A percentile compares a stretch with the other conserved stretches of the same genome.
phyloP scores from a whole-genome alignment of 2,113 vertebrate species.

The Pomatostomus ruficeps region DNA sequence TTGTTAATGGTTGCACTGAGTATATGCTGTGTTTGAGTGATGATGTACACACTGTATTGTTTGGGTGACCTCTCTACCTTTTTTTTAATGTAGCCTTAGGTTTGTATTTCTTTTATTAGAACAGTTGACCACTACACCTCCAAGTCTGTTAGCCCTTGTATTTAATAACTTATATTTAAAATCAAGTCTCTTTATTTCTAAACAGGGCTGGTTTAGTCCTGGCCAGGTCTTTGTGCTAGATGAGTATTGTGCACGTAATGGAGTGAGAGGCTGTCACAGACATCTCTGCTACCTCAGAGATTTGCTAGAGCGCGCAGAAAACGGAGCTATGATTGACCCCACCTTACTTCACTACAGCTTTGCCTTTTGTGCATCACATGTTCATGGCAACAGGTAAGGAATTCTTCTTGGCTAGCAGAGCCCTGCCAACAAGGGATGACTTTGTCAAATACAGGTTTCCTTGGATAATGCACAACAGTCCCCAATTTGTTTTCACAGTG shows the following conservation, averaged over 20 bases:
- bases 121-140: constrained; percentile 28
- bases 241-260: constrained; percentile 96
- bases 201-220: constrained; percentile 98
- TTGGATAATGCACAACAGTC: constrained; percentile 36
- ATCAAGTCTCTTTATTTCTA: constrained; percentile 70
- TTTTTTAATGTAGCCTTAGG: background rate
- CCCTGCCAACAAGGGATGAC: constrained; percentile 27
- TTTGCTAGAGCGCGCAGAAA: constrained; percentile 93
- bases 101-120: constrained; percentile 18
- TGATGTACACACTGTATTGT: background rate
- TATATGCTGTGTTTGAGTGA: background rate
- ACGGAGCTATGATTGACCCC: constrained; percentile 98
- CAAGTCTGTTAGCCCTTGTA: constrained; percentile 10
- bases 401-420: background rate
- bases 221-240: constrained; percentile 98
- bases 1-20: background rate
- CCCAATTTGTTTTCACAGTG: constrained; percentile 35
- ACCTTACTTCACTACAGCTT: constrained; percentile 99
- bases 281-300: constrained; percentile 97
- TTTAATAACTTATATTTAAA: constrained; percentile 69
- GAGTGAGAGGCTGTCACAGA: constrained; percentile 94
- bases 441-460: constrained; percentile 51
- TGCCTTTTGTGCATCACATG: constrained; percentile 97
- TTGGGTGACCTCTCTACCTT: background rate
- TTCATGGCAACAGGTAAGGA: constrained; percentile 95